Percentiles rank a stretch among this genome's conserved stretches.
Evolutionary conservation across 1,140 invertebrate species (phyloP).

Genomic region (Lasaia peninsularis): DNA sequence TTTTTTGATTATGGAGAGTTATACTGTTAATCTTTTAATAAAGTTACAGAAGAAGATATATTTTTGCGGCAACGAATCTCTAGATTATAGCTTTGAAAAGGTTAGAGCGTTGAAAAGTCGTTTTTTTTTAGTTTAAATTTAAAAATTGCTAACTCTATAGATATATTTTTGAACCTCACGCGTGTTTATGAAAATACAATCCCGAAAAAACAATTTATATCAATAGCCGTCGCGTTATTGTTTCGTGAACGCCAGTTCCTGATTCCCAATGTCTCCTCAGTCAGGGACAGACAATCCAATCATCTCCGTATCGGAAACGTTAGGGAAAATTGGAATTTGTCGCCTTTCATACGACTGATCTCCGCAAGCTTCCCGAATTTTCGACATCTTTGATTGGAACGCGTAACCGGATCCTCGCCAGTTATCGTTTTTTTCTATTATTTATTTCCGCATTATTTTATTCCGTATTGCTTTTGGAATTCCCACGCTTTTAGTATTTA

Average conservation of each 20-base stretch:
- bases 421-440: constrained; percentile 28
- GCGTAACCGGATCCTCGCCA: constrained; percentile 28
- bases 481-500: constrained; percentile 1
- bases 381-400: constrained; percentile 28
- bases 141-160: too few relatives aligned
- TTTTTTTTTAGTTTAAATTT: too few relatives aligned
- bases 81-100: too few relatives aligned
- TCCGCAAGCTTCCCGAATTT: constrained; percentile 22
- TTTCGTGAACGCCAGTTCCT: constrained; percentile 3
- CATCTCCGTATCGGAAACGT: constrained; percentile 26
- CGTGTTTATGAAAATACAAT: background rate
- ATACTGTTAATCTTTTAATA: too few relatives aligned
- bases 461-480: constrained; percentile 14
- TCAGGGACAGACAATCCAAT: constrained; percentile 23
- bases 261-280: constrained; percentile 9
- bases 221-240: constrained; percentile 1
- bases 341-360: constrained; percentile 30
- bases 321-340: constrained; percentile 30
- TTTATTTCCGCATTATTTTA: constrained; percentile 23
- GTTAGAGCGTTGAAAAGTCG: too few relatives aligned
- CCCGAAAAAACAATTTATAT: constrained; percentile 5
- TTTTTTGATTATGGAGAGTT: too few relatives aligned
- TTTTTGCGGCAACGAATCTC: too few relatives aligned
- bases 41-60: too few relatives aligned
- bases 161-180: too few relatives aligned